Evolutionary conservation across 2,797 vertebrate species (phyloP).

Genomic region (Sebastes itinus): DNA sequence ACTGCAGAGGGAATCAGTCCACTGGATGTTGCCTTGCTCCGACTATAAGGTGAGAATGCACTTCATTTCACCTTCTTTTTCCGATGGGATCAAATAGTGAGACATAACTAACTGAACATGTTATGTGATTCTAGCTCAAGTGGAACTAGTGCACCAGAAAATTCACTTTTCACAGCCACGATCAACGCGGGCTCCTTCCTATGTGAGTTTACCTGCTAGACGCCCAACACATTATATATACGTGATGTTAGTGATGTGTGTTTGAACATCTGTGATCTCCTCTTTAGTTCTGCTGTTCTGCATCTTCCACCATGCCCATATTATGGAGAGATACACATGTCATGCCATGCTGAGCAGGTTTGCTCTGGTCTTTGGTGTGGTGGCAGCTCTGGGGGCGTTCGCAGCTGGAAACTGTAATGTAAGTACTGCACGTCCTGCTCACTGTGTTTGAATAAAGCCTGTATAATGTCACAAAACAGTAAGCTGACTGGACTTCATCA

Average conservation of each 20-base stretch:
- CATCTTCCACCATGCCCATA: slow-evolving; percentile 82
- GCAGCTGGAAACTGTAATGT: slow-evolving; percentile 85
- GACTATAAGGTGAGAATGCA: slow-evolving; percentile 80
- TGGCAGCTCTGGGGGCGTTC: slow-evolving; percentile 76
- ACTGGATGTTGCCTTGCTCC: slow-evolving; percentile 76
- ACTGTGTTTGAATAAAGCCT: neutral
- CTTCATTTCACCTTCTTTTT: neutral
- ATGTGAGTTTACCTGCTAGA: slow-evolving; percentile 73
- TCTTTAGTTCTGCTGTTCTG: slow-evolving; percentile 80
- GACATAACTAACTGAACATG: neutral
- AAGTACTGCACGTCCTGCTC: slow-evolving; percentile 51
- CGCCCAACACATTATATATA: neutral
- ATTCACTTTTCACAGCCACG: slow-evolving; percentile 81
- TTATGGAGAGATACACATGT: slow-evolving; percentile 73
- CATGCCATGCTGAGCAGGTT: slow-evolving; percentile 72
- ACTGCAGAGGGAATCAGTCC: slow-evolving; percentile 68
- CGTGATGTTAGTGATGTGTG: neutral
- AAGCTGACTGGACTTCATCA: neutral
- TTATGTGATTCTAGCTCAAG: slow-evolving; percentile 72
- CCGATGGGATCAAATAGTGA: neutral
- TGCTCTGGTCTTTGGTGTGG: slow-evolving; percentile 74
- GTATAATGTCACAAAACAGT: neutral
- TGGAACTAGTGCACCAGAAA: slow-evolving; percentile 78
- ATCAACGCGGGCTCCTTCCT: slow-evolving; percentile 80
- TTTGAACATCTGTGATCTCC: neutral